These are phyloP conservation scores for Patiria pectinifera DNA, from an alignment of 53 echinoderm and acorn worm genomes.

Conservation along the genomic window DNA sequence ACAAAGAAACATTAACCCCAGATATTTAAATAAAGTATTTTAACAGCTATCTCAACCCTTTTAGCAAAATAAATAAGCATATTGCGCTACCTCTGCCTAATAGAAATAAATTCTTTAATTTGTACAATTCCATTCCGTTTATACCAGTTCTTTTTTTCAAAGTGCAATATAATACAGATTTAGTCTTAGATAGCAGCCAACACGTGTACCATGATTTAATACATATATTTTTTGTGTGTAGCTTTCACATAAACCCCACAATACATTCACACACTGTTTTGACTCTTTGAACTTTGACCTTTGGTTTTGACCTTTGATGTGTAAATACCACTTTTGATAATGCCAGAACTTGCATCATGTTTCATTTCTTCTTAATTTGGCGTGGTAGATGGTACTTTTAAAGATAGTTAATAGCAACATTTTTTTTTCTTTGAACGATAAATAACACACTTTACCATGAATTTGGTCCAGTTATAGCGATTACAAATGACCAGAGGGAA, in stretches of 20 bases:
- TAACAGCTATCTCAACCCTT: background rate
- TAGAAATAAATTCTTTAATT: background rate
- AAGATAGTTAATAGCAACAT: too few species aligned
- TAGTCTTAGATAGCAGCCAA: background rate
- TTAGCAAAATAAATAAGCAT: slow-evolving; percentile 30
- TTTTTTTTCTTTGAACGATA: background rate
- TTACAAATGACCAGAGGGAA: too few species aligned
- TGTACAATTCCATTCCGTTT: background rate
- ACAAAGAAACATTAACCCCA: background rate
- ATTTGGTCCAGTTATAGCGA: background rate
- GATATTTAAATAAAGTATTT: slow-evolving; percentile 4
- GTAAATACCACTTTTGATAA: background rate
- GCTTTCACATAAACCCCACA: background rate
- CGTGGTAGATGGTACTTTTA: background rate
- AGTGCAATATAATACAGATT: slow-evolving; percentile 22
- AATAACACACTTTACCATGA: background rate
- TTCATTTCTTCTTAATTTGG: too few species aligned
- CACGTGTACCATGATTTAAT: background rate
- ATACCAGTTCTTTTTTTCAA: background rate
- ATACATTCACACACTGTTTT: background rate
- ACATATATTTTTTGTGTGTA: background rate
- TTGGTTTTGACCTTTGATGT: background rate
- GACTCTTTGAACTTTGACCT: background rate
- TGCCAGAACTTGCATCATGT: background rate
- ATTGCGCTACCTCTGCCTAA: background rate